These are phyloP conservation scores for Meles meles DNA, from an alignment of 2,113 vertebrate genomes.

Conservation along the genomic window DNA sequence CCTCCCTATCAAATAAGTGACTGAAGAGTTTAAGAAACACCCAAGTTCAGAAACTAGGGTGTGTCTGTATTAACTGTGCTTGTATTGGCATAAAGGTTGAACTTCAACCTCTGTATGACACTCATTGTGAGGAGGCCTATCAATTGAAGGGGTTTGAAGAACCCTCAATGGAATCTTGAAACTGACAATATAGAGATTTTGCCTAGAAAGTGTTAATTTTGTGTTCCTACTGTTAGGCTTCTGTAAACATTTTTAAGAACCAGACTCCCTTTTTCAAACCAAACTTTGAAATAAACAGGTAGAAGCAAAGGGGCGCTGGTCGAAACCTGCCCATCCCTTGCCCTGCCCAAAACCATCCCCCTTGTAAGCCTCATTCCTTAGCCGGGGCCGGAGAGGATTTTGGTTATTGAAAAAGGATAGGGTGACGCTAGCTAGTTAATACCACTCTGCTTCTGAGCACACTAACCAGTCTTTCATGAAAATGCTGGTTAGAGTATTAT, in stretches of 20 bases:
- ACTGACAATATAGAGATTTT: background rate
- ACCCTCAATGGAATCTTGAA: background rate
- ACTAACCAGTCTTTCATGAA: background rate
- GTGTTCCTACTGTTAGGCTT: background rate
- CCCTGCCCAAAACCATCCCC: background rate
- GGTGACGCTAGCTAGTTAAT: background rate
- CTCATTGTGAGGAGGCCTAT: background rate
- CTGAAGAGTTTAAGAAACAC: background rate
- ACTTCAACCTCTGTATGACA: background rate
- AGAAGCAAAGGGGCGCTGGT: background rate
- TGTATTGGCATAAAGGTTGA: background rate
- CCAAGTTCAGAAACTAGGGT: background rate
- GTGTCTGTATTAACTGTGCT: background rate
- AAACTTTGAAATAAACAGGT: background rate
- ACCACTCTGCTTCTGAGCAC: background rate
- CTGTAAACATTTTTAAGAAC: background rate
- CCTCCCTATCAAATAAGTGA: background rate
- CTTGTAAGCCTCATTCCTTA: background rate
- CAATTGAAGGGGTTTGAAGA: background rate
- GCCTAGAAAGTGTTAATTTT: background rate
- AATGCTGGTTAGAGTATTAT: background rate
- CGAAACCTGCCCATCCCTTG: background rate
- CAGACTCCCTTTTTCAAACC: background rate
- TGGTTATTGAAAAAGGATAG: background rate
- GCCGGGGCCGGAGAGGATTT: background rate